These are phyloP conservation scores for Panulirus ornatus DNA, from an alignment of 1,140 invertebrate genomes.

Conservation along the genomic window DNA sequence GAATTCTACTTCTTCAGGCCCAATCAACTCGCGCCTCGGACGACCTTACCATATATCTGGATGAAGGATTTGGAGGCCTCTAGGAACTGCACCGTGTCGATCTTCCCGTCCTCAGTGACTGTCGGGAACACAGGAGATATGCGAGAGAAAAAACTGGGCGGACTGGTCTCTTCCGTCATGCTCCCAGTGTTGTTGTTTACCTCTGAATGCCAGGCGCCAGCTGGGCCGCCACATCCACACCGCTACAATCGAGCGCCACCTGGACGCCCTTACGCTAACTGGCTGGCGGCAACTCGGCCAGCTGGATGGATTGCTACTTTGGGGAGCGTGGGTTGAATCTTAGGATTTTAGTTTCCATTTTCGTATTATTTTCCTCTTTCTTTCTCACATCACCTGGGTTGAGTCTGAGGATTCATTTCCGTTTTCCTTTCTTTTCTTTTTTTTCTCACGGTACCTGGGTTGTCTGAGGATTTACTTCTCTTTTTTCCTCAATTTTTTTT, in stretches of 20 bases:
- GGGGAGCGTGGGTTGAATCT: background rate
- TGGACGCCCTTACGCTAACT: background rate
- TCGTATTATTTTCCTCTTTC: background rate
- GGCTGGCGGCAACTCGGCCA: background rate
- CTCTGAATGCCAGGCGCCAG: background rate
- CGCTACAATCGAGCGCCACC: background rate
- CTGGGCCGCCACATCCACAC: background rate
- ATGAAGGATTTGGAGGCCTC: slow-evolving; percentile 57
- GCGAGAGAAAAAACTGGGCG: slow-evolving; percentile 37
- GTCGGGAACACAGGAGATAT: slow-evolving; percentile 13
- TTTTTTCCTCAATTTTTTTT: too few relatives aligned
- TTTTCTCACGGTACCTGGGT: too few relatives aligned
- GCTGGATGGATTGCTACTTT: background rate
- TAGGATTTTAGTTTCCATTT: background rate
- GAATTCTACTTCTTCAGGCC: too few relatives aligned
- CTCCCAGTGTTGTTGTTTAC: slow-evolving; percentile 24
- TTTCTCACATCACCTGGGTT: too few relatives aligned
- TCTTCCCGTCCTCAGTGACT: slow-evolving; percentile 39
- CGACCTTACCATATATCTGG: slow-evolving; percentile 57
- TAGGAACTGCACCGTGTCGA: slow-evolving; percentile 52
- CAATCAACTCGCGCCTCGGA: too few relatives aligned
- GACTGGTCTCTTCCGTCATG: background rate
- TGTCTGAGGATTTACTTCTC: too few relatives aligned
- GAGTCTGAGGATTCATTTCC: too few relatives aligned
- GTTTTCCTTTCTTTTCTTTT: too few relatives aligned